Conservation (phyloP, 2,797 vertebrate species). For the Poecilia velifera region DNA sequence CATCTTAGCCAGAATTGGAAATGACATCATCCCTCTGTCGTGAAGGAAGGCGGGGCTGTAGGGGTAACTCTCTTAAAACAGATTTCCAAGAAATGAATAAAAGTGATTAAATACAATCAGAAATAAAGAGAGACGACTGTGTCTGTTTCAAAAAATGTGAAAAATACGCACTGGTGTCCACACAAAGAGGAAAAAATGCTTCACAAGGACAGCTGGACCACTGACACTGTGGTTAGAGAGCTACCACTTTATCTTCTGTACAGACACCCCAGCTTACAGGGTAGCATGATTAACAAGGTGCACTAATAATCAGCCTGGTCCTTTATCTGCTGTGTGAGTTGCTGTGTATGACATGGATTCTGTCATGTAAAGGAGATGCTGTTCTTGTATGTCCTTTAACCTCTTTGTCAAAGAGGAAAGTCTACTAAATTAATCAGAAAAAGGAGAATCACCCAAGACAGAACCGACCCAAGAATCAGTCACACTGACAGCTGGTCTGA, state of each 20-base stretch:
- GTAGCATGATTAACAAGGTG: background rate
- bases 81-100: background rate
- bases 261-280: background rate
- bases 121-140: background rate
- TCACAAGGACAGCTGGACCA: background rate
- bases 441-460: background rate
- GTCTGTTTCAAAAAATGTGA: background rate
- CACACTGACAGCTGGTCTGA: background rate
- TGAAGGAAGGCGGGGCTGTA: background rate
- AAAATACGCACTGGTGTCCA: background rate
- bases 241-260: background rate
- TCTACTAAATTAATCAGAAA: background rate
- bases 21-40: slow-evolving; percentile 52
- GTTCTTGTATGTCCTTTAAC: background rate
- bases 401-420: background rate
- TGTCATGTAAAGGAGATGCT: background rate
- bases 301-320: no score
- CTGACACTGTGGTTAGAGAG: background rate
- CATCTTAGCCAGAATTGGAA: slow-evolving; percentile 33
- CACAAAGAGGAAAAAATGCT: background rate
- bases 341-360: background rate
- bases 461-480: background rate
- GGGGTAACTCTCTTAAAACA: background rate
- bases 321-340: background rate
- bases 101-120: background rate